phyloP scores from a whole-genome alignment of 2,888 invertebrate genomes.

The Acheta domesticus region DNA sequence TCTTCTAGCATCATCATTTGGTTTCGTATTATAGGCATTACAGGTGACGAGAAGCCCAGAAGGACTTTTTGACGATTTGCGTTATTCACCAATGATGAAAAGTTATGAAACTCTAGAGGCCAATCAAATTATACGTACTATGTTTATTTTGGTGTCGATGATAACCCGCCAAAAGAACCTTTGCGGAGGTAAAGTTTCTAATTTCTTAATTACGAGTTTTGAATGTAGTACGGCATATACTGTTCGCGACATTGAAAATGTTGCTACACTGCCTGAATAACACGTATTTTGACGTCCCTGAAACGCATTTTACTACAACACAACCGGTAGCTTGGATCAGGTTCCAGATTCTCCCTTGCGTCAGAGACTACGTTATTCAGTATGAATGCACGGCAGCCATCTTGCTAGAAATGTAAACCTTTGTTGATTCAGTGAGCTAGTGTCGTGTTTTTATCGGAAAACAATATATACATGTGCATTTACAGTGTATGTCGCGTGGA shows the following conservation, averaged over 20 bases:
- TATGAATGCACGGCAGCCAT: slow-evolving; percentile 44
- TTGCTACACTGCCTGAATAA: not conserved
- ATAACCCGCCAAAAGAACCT: slow-evolving; percentile 33
- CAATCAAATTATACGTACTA: slow-evolving; percentile 35
- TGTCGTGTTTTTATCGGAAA: slow-evolving; percentile 45
- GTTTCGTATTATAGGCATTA: no score
- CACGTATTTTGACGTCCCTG: not conserved
- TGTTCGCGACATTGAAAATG: not conserved
- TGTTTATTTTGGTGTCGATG: slow-evolving; percentile 33
- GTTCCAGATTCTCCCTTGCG: slow-evolving; percentile 34
- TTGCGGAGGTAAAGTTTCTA: not conserved
- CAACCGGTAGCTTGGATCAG: slow-evolving; percentile 27
- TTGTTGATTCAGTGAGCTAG: slow-evolving; percentile 50
- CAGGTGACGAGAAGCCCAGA: no score
- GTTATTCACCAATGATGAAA: slow-evolving; percentile 35
- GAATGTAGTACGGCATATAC: not conserved
- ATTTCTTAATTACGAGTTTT: not conserved
- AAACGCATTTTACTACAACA: not conserved
- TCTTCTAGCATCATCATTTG: no score
- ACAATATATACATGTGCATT: slow-evolving; percentile 28
- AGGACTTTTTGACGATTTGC: not conserved
- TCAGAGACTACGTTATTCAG: slow-evolving; percentile 27
- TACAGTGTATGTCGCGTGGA: slow-evolving; percentile 20
- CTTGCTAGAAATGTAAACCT: slow-evolving; percentile 49
- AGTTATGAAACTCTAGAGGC: slow-evolving; percentile 36